These are phyloP conservation scores for Nemapogon koenigi DNA, from an alignment of 2,888 invertebrate genomes.

Conservation along the genomic window DNA sequence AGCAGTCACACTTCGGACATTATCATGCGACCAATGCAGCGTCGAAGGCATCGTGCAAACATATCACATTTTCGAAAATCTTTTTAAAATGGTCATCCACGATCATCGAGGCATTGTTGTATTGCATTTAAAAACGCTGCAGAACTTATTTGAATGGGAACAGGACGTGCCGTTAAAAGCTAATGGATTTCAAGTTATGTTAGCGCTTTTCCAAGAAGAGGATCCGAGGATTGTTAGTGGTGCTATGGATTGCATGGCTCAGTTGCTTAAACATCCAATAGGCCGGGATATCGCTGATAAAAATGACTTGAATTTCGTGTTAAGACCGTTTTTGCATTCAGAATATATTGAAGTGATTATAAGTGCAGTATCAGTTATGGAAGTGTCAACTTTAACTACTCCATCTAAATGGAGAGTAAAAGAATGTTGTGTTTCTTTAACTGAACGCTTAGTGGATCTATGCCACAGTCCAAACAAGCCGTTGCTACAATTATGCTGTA, in stretches of 20 bases:
- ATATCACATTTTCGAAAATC: constrained; percentile 32
- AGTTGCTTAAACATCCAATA: constrained; percentile 42
- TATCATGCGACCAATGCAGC: constrained; percentile 33
- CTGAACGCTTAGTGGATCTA: constrained; percentile 28
- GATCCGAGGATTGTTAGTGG: constrained; percentile 29
- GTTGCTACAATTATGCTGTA: constrained; percentile 31
- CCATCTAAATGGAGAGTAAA: constrained; percentile 49
- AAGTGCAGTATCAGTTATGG: constrained; percentile 35
- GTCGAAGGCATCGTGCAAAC: constrained; percentile 30
- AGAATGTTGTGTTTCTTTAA: constrained; percentile 30
- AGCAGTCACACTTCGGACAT: constrained; percentile 32
- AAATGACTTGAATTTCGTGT: constrained; percentile 32
- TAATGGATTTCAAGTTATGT: constrained; percentile 44
- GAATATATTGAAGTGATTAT: constrained; percentile 28
- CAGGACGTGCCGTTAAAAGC: constrained; percentile 32
- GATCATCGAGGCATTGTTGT: constrained; percentile 40
- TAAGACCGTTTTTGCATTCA: constrained; percentile 25
- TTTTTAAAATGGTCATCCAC: constrained; percentile 41
- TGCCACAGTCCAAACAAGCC: constrained; percentile 30
- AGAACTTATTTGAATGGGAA: constrained; percentile 38
- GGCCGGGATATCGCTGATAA: constrained; percentile 40
- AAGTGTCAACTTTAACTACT: constrained; percentile 38
- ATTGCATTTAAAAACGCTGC: constrained; percentile 37
- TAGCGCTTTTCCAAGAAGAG: constrained; percentile 26
- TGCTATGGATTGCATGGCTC: constrained; percentile 44